Evolutionary conservation across 2,797 vertebrate genomes (phyloP).

Genomic region (Vipera latastei): DNA sequence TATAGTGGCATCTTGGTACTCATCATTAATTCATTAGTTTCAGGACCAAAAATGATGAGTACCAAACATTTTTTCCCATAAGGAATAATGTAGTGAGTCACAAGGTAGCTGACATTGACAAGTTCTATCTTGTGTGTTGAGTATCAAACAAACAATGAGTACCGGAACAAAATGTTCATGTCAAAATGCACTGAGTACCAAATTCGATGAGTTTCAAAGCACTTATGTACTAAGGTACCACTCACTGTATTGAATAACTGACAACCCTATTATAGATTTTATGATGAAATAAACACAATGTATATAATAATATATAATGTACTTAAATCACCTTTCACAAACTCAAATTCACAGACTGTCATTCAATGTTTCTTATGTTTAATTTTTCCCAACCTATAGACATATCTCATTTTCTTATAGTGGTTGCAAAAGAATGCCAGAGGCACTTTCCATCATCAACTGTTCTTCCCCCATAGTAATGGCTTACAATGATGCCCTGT

Average conservation of each 20-base stretch:
- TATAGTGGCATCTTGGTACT: neutral
- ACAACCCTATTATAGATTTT: neutral
- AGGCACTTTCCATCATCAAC: constrained; percentile 28
- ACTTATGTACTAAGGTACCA: neutral
- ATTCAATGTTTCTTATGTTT: neutral
- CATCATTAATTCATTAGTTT: neutral
- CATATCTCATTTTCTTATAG: constrained; percentile 4
- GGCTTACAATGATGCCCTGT: constrained; percentile 20
- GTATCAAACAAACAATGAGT: neutral
- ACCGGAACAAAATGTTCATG: neutral
- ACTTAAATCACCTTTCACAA: neutral
- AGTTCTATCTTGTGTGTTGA: neutral
- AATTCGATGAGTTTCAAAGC: neutral
- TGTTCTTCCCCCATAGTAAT: constrained; percentile 1
- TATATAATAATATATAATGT: neutral
- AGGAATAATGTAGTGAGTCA: neutral
- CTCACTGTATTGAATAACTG: neutral
- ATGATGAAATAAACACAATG: neutral
- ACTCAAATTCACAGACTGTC: neutral
- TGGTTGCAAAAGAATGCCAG: neutral
- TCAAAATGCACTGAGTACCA: neutral
- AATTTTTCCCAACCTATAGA: neutral
- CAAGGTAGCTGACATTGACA: neutral
- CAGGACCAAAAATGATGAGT: neutral
- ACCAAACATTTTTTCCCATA: neutral